Base-by-base conservation (phyloP, 2,888 invertebrate genomes). In the Anagyrus pseudococci region DNA sequence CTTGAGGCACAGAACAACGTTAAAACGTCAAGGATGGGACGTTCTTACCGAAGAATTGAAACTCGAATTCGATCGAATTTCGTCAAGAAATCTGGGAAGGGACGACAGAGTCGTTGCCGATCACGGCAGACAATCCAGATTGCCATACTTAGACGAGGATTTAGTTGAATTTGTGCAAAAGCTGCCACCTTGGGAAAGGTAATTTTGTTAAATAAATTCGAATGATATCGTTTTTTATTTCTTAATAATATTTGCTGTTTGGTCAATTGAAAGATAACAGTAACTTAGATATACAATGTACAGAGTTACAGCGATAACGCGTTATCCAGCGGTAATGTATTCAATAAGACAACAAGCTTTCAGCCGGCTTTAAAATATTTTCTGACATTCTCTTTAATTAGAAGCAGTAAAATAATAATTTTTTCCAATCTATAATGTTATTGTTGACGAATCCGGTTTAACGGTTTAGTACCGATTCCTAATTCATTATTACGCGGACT, bases 71-170 rank as follows among this genome's bases (percentile, higher is more conserved):
- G 85, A 87, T 60, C 86, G 96, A 76, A 92, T 99, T 67, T 91
- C 95, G 1, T 86, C 88, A 33, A 85, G 98, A 73, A 99, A 99
- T 84, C 85, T 98, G 53, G 97, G 96, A 0, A 85, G 99, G 66
- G 99, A 99, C 82, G 97, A 98, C 79, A 87, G 97, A 70, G 89
- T 98, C 1, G 91, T 96, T 67, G 88, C 92, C 58, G 96, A 98
- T 82, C 92, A 93, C 81, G 94, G 95, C 0, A 85, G 90, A 70
- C 92, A 93, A 71, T 88, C 90, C 13, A 86, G 97, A 67, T 89
- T 94, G 70, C 92, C 92, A 0, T 92, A 89, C 79, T 84, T 92
- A 68, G 91, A 92, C 77, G 92, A 92, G 78, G 83, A 88, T 69
- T 80, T 92, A 53, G 85, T 89, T 2, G 75, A 85, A 62, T 91